phyloP scores from a whole-genome alignment of 2,797 vertebrate species.

The Lemur catta region DNA sequence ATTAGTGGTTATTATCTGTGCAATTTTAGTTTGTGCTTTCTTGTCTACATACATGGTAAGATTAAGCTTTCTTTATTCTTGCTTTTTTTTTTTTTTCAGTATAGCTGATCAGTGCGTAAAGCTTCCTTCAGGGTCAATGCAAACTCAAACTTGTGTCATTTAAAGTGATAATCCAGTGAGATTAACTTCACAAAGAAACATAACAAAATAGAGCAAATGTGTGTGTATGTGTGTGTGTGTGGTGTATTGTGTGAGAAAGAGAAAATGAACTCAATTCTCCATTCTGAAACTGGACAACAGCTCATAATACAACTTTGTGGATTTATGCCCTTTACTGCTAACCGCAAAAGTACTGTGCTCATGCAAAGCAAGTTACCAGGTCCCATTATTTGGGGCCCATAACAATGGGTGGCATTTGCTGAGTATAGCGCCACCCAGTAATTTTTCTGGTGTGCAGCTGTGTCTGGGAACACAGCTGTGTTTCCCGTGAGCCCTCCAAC shows the following conservation, averaged over 20 bases:
- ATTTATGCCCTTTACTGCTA: not conserved
- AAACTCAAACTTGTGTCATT: slow-evolving; percentile 64
- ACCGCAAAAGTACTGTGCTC: not conserved
- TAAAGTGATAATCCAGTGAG: slow-evolving; percentile 69
- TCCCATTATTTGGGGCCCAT: not conserved
- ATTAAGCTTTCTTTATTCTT: slow-evolving; percentile 50
- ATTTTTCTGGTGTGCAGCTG: slow-evolving; percentile 59
- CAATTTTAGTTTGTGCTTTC: slow-evolving; percentile 42
- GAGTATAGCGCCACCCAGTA: not conserved
- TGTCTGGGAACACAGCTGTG: slow-evolving; percentile 70
- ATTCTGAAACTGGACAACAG: slow-evolving; percentile 23
- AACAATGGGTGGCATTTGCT: slow-evolving; percentile 45
- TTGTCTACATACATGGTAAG: not conserved
- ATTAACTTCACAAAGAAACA: slow-evolving; percentile 71
- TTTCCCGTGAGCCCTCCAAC: not conserved
- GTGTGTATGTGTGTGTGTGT: not conserved
- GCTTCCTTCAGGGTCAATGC: slow-evolving; percentile 64
- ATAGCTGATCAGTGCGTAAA: slow-evolving; percentile 45
- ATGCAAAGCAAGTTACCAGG: not conserved
- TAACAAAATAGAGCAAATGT: not conserved
- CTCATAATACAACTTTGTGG: not conserved
- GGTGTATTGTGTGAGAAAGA: slow-evolving; percentile 6
- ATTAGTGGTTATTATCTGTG: not conserved
- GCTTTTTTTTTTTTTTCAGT: not conserved
- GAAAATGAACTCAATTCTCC: slow-evolving; percentile 26